phyloP scores from a whole-genome alignment of 2,888 invertebrate species.

The Charanyca ferruginea region DNA sequence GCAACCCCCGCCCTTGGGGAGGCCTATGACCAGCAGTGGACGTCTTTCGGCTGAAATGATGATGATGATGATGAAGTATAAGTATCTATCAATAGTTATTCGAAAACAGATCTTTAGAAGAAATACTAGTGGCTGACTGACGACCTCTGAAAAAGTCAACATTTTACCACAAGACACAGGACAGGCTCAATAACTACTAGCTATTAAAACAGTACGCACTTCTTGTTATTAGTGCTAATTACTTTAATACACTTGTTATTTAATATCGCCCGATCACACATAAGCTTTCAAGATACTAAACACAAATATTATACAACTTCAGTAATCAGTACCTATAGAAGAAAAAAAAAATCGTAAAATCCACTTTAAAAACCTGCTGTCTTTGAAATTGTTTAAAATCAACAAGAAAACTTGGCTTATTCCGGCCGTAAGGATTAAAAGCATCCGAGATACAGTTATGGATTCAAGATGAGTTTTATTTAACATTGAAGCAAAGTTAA shows the following conservation, averaged over 20 bases:
- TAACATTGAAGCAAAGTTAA: conserved; percentile 30
- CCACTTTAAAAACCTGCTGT: conserved; percentile 3
- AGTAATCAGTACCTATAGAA: not conserved
- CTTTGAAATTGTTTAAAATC: not conserved
- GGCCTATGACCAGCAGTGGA: too few relatives aligned
- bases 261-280: conserved; percentile 45
- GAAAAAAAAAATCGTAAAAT: not conserved
- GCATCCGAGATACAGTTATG: conserved; percentile 33
- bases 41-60: too few relatives aligned
- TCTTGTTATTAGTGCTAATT: conserved; percentile 32
- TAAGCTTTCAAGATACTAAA: conserved; percentile 40
- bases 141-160: conserved; percentile 17
- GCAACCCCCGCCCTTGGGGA: too few relatives aligned
- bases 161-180: not conserved
- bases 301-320: conserved; percentile 2
- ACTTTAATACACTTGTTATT: conserved; percentile 51
- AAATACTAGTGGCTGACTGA: not conserved
- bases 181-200: conserved; percentile 21
- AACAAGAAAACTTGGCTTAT: not conserved
- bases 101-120: not conserved
- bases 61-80: too few relatives aligned
- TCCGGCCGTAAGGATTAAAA: conserved; percentile 20
- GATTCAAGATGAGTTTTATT: conserved; percentile 38
- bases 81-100: not conserved
- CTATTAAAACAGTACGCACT: conserved; percentile 36